These are phyloP conservation scores for Pyrgus malvae DNA, from an alignment of 2,888 invertebrate genomes.

Conservation along the genomic window DNA sequence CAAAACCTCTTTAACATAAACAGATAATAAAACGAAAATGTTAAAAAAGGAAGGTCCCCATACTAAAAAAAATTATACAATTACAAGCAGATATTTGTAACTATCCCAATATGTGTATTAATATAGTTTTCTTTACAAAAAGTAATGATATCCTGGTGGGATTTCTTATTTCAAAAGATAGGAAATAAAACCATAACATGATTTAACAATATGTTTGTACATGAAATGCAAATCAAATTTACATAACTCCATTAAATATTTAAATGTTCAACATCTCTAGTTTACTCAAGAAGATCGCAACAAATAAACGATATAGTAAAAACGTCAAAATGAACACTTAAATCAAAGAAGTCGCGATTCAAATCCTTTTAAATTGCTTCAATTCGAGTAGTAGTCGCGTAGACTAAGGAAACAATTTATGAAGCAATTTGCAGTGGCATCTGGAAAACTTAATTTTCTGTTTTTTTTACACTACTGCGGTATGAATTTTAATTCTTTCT, in stretches of 20 bases:
- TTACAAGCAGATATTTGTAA: no score
- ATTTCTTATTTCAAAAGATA: neutral
- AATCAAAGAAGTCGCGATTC: slow-evolving; percentile 12
- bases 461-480: neutral
- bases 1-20: no score
- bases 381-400: neutral
- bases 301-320: neutral
- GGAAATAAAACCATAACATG: neutral
- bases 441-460: neutral
- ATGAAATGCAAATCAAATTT: neutral
- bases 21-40: no score
- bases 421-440: slow-evolving; percentile 8
- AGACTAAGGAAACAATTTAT: slow-evolving; percentile 12
- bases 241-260: slow-evolving; percentile 5
- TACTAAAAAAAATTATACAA: no score
- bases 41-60: no score
- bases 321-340: slow-evolving; percentile 1
- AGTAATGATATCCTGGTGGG: no score
- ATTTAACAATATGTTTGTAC: neutral
- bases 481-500: neutral
- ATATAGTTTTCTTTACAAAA: no score
- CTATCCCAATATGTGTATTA: no score
- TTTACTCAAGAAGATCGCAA: slow-evolving; percentile 3
- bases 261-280: slow-evolving; percentile 2
- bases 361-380: slow-evolving; percentile 18